A percentile compares a stretch with the other conserved stretches of the same genome.
Evolutionary conservation across 1,140 invertebrate species (phyloP).

Genomic region (Dendroctonus valens): DNA sequence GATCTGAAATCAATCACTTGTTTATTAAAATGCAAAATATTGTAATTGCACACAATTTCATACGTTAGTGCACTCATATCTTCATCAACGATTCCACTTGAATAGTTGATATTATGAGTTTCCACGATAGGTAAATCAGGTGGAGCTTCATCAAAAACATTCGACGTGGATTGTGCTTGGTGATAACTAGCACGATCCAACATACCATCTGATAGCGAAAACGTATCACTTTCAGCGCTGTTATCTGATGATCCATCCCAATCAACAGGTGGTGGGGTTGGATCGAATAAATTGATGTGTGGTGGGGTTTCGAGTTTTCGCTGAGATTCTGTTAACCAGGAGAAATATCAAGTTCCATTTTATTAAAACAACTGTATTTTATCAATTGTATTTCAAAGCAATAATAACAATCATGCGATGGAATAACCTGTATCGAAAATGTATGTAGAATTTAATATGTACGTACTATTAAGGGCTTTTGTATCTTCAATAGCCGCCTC

Average conservation of each 20-base stretch:
- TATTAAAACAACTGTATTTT: too few relatives aligned
- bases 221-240: slow-evolving; percentile 28
- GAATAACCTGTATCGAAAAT: too few relatives aligned
- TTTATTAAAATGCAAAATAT: neutral
- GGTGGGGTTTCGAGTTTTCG: slow-evolving; percentile 1
- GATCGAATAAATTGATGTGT: slow-evolving; percentile 37
- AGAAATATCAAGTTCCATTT: too few relatives aligned
- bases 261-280: slow-evolving; percentile 38
- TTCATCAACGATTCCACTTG: slow-evolving; percentile 25
- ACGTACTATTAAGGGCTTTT: too few relatives aligned
- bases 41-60: neutral
- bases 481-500: too few relatives aligned
- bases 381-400: too few relatives aligned
- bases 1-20: slow-evolving; percentile 23
- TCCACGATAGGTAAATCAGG: neutral
- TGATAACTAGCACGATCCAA: slow-evolving; percentile 5
- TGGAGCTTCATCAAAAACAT: slow-evolving; percentile 42
- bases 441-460: too few relatives aligned
- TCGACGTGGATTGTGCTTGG: slow-evolving; percentile 18
- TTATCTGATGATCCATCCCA: slow-evolving; percentile 41
- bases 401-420: too few relatives aligned
- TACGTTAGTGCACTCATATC: slow-evolving; percentile 9
- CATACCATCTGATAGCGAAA: slow-evolving; percentile 21
- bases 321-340: neutral
- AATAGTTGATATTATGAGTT: slow-evolving; percentile 19